Evolutionary conservation across 2,797 vertebrate species (phyloP).

Genomic region (Huso huso): DNA sequence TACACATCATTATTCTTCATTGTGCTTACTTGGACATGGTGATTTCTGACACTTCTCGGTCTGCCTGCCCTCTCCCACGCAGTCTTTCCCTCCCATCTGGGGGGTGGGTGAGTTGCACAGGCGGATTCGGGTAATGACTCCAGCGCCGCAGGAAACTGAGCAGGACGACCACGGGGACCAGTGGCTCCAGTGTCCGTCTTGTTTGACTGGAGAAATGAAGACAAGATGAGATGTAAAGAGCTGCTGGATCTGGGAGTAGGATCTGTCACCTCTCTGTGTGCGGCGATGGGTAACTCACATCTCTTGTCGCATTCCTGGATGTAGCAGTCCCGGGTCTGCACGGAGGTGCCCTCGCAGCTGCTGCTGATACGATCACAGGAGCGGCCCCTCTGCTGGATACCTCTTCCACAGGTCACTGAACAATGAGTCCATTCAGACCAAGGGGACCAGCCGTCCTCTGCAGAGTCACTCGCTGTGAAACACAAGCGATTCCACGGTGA

Average conservation of each 20-base stretch:
- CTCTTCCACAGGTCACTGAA: slow-evolving; percentile 87
- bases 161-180: slow-evolving; percentile 99
- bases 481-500: too few species aligned
- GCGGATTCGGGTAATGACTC: slow-evolving; percentile 89
- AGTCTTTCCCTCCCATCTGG: slow-evolving; percentile 87
- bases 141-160: slow-evolving; percentile 87
- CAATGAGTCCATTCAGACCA: slow-evolving; percentile 98
- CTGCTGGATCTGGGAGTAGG: neutral
- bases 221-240: slow-evolving; percentile 7
- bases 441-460: slow-evolving; percentile 90
- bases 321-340: slow-evolving; percentile 95
- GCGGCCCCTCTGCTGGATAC: slow-evolving; percentile 92
- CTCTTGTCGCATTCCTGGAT: slow-evolving; percentile 94
- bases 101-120: slow-evolving; percentile 97
- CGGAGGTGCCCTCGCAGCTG: slow-evolving; percentile 91
- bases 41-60: slow-evolving; percentile 77
- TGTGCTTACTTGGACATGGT: slow-evolving; percentile 81
- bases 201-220: slow-evolving; percentile 69
- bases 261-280: neutral
- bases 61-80: slow-evolving; percentile 84
- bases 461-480: slow-evolving; percentile 64
- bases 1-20: too few species aligned
- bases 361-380: slow-evolving; percentile 97
- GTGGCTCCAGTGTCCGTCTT: slow-evolving; percentile 96
- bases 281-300: slow-evolving; percentile 65